A percentile compares a stretch with the other conserved stretches of the same genome.
Evolutionary conservation across 2,113 vertebrate species (phyloP).

Genomic region (Etheostoma spectabile): DNA sequence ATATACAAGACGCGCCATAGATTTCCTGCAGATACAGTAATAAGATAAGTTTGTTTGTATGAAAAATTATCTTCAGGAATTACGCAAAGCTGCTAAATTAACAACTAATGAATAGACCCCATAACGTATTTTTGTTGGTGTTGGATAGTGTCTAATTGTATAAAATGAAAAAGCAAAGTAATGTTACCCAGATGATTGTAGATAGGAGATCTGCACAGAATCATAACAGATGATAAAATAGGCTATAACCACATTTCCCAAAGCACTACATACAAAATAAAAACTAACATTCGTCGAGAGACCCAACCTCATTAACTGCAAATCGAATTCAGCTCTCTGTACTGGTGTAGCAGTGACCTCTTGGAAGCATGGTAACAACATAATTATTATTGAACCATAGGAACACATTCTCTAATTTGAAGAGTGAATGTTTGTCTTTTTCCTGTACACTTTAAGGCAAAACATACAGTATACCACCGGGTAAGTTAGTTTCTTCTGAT

Average conservation of each 20-base stretch:
- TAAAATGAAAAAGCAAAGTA: constrained; percentile 27
- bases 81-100: neutral
- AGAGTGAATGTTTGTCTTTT: constrained; percentile 56
- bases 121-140: neutral
- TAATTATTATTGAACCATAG: constrained; percentile 69
- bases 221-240: constrained; percentile 49
- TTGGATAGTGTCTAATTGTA: constrained; percentile 4
- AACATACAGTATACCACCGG: constrained; percentile 22
- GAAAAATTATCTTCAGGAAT: constrained; percentile 5
- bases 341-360: constrained; percentile 56
- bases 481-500: constrained; percentile 51
- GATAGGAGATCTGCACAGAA: constrained; percentile 17
- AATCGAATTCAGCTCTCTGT: constrained; percentile 46
- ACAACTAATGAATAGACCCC: neutral
- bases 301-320: constrained; percentile 70
- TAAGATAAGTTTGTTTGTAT: constrained; percentile 2
- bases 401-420: constrained; percentile 71
- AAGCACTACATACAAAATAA: constrained; percentile 62
- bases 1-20: neutral
- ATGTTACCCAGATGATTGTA: constrained; percentile 37
- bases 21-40: neutral
- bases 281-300: constrained; percentile 58
- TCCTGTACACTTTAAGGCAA: constrained; percentile 32
- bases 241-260: constrained; percentile 58
- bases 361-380: constrained; percentile 50